Base-by-base conservation (phyloP, 2,888 invertebrate species). In the Alcis repandata region DNA sequence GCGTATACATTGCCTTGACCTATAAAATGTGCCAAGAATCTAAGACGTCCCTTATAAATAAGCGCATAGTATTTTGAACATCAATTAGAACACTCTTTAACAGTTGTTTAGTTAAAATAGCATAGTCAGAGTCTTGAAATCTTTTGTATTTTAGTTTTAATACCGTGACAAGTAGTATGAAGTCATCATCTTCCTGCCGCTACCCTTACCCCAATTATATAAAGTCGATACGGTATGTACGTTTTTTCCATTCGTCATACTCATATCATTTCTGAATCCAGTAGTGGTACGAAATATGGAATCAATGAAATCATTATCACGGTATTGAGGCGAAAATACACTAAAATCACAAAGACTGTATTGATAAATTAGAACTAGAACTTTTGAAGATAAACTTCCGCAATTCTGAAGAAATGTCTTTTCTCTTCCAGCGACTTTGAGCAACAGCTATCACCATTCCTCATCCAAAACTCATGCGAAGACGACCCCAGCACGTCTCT, bases 401-500 rank as follows among this genome's bases (percentile, higher is more conserved):
- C 10, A 2, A n/a, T 43, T 10, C 17, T 19, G 10, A 43, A 43
- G 1, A 43, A 22, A 22, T 22, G 4, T 11, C 10, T 0, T 49
- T 7, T 49, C 3, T 32, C 1, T 15, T 32, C 10, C 80, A 92
- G 92, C 63, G 92, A 93, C 78, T 92, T 93, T 82, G 95, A 95
- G 71, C 95, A 95, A 69, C 93, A 95, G 71, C 82, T 95, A 33
- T 95, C 95, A 3, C 95, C 95, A 9, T 89, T 92, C 82, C 87
- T 93, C 54, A 93, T 93, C 59, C 93, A 92, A 66, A 92, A 92
- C 78, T 85, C 91, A 0, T 89, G 89, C 71, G 88, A 91, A 69
- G 92, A 91, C 40, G 90, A 90, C 27, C 72, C 79, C 0, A 70
- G 68, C 15, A 76, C 83, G 0, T 69, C 82, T 0, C 80, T 82